Base-by-base conservation (phyloP, 2,888 invertebrate genomes). In the Drosophila rellima region DNA sequence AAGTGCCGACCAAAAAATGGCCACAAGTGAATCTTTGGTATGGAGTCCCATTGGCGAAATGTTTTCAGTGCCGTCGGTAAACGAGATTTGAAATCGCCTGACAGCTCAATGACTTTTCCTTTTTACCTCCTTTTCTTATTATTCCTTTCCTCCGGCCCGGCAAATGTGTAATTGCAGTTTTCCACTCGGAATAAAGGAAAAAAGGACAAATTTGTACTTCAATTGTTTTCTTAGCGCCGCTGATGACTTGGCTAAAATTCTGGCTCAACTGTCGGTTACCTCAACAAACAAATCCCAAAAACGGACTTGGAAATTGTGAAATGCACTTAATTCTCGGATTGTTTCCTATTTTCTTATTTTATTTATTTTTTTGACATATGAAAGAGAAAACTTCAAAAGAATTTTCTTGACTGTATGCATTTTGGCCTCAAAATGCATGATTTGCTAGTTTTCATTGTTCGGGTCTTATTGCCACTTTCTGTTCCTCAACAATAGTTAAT, bases 61-160 rank as follows among this genome's bases (percentile, higher is more conserved):
- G 44, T 35, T 33, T 39, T 51, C 62, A 62, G 37, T 77, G 85
- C 82, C 87, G 86, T 68, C 83, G 88, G 80, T 66, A 78, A 74
- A 77, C 54, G 70, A 66, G 69, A 84, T 66, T 57, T 57, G 5
- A 48, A 78, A 75, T 74, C 57, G 66, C 56, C 59, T 80, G 84
- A 82, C 82, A 83, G 87, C 81, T 72, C 70, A 80, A 82, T 88
- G 88, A 83, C 83, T 88, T 86, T 80, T 79, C 64, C 66, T 48
- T 74, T 77, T 74, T 73, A 52, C 29, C 45, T 17, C 11, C 17
- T 35, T 42, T 18, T 6, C 51, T 20, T 47, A 33, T 44, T 52
- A 11, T 18, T 31, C 52, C 50, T 60, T 63, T 57, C 20, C 47
- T 44, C 35, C 29, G 17, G 40, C 29, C 52, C 62, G 66, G 64